Evolutionary conservation across 2,888 invertebrate genomes (phyloP).

Genomic region (Charanyca ferruginea): DNA sequence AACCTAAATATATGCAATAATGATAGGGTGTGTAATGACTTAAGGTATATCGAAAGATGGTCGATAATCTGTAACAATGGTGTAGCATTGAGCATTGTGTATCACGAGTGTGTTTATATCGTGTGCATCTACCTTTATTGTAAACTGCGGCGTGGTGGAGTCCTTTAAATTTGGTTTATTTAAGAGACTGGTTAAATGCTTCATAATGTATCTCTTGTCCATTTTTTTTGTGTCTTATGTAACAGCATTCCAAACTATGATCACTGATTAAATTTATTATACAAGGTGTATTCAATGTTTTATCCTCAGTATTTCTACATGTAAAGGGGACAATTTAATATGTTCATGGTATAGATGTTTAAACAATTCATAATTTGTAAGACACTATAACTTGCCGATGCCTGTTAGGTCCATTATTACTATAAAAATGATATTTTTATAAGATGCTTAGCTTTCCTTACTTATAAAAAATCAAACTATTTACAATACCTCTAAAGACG

Average conservation of each 20-base stretch:
- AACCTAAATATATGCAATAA: constrained; percentile 56
- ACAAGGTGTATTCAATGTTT: constrained; percentile 46
- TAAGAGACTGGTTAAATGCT: constrained; percentile 67
- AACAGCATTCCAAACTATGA: constrained; percentile 76
- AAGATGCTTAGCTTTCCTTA: constrained; percentile 90
- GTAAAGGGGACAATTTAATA: constrained; percentile 38
- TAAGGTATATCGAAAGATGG: constrained; percentile 15
- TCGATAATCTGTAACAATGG: constrained; percentile 34
- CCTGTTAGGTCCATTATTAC: constrained; percentile 83
- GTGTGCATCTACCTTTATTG: constrained; percentile 37
- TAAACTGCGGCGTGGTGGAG: constrained; percentile 55
- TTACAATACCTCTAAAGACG: constrained; percentile 86
- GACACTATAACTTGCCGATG: constrained; percentile 79
- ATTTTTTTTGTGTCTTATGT: constrained; percentile 67
- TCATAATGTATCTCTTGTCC: constrained; percentile 64
- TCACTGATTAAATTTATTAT: constrained; percentile 40
- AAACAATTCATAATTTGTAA: constrained; percentile 64
- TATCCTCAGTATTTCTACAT: constrained; percentile 41
- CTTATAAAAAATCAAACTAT: constrained; percentile 88
- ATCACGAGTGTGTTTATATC: constrained; percentile 39
- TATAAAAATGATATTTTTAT: constrained; percentile 88
- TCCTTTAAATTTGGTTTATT: constrained; percentile 45
- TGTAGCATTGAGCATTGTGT: constrained; percentile 34
- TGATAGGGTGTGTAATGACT: constrained; percentile 4
- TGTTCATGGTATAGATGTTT: constrained; percentile 57